Evolutionary conservation across 2,797 vertebrate genomes (phyloP), one percentile per base, ranked within the genome.

Genomic region (Pipistrellus nathusii): DNA sequence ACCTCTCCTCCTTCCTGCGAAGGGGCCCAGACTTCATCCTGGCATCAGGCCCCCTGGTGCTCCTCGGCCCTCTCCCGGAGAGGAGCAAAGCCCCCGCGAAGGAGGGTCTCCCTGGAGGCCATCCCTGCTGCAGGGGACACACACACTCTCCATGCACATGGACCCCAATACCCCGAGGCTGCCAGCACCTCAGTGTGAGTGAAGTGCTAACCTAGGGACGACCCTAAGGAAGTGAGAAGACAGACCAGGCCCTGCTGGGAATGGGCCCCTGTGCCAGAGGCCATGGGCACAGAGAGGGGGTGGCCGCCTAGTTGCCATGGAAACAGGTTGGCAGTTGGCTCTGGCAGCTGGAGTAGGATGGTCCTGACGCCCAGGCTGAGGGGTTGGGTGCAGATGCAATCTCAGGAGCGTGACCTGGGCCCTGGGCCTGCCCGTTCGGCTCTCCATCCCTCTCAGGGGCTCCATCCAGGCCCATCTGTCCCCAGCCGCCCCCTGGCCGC

Each of bases 191-290:
- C 18, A 1, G 41, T 30, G 51, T 71, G 48, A 88, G 84, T 69
- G 53, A 88, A 77, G 88, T 11, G 6, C 76, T 20, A 55, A 62
- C 27, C 68, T 88, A 82, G 51, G 77, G 80, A 30, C 4, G 59
- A 83, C 90, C 73, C 32, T 1, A 23, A 25, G 66, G 62, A 91
- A 76, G 91, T 91, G 59, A 90, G 93, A 92, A 11, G 44, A 11
- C 44, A 44, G 44, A 11, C 44, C 44, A 44, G 10, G 44, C 41
- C 81, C 41, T 87, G 51, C 68, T 91, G 72, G 55, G 95, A 97
- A 93, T 59, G 84, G 96, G 81, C 27, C 86, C 86, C 69, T 82
- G 80, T 89, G 76, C 91, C 80, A 92, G 76, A 76, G 93, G 73
- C 85, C 1, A 14, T 69, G 75, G 87, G 93, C 73, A 92, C 8